Evolutionary conservation across 2,888 invertebrate genomes (phyloP).

Genomic region (Adelphocoris suturalis): DNA sequence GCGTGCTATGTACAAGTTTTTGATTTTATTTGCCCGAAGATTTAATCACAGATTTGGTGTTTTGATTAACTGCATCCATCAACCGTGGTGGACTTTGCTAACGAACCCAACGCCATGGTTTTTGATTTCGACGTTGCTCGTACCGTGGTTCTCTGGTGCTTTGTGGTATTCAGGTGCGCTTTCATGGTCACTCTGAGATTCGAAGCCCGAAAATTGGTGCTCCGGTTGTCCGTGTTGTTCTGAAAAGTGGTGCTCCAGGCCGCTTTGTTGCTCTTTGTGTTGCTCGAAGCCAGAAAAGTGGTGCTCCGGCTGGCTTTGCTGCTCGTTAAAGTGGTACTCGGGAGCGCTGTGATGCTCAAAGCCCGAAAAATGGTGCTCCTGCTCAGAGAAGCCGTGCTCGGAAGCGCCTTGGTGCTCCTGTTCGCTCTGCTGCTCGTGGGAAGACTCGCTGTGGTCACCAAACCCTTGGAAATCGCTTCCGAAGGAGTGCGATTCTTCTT

Average conservation of each 20-base stretch:
- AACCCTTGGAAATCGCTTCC: constrained; percentile 47
- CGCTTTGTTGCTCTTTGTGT: background rate
- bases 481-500: constrained; percentile 52
- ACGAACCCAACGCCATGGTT: constrained; percentile 57
- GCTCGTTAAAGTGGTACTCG: background rate
- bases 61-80: background rate
- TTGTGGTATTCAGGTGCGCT: background rate
- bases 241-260: background rate
- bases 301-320: background rate
- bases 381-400: background rate
- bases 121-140: constrained; percentile 57
- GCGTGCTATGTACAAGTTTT: constrained; percentile 36
- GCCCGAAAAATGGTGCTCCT: background rate
- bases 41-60: constrained; percentile 35
- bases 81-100: constrained; percentile 51
- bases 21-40: background rate
- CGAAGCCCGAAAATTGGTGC: background rate
- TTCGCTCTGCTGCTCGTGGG: background rate
- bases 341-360: background rate
- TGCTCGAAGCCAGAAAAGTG: constrained; percentile 4
- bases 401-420: background rate
- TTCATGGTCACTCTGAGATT: background rate
- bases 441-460: background rate
- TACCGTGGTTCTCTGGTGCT: constrained; percentile 12
- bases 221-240: background rate